Base-by-base conservation (phyloP, 2,888 invertebrate species). In the Perizoma flavofasciatum region DNA sequence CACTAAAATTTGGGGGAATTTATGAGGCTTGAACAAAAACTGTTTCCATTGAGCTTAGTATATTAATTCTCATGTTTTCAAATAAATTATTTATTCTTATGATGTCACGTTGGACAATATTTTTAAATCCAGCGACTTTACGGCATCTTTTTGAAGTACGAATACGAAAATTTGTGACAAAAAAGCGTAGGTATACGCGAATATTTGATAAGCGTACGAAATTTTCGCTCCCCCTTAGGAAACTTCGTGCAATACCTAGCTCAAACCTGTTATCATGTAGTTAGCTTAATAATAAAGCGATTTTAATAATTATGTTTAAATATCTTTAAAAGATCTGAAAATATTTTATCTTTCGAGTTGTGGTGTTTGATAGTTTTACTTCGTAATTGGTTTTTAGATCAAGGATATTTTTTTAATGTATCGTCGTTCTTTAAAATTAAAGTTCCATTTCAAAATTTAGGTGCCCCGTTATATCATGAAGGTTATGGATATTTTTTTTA, bases 221-320 rank as follows among this genome's bases (percentile, higher is more conserved):
- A 22, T 3, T 44, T 49, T 63, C 47, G 67, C 70, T 69, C 67
- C 69, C 72, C 63, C 66, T 49, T 56, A 55, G 8, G 59, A 61
- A 68, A 69, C 68, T 69, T 77, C 65, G 70, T 86, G 86, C 85
- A 86, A 86, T 86, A 83, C 59, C 60, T 80, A 84, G 87, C 86
- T 88, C 88, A 88, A 88, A 77, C 65, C 75, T 69, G 84, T 85
- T 85, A 85, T 82, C 83, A 85, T 79, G 70, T 86, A 86, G 82
- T 78, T 86, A 83, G 81, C 10, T 60, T 65, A 65, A 59, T 62
- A 64, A 65, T 67, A 22, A 22, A 22, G 62, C 65, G 65, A 64
- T 69, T 54, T 66, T 65, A 66, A 67, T 63, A 66, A 61, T 66
- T 63, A 72, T 37, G 7, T 65, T 57, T 59, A 72, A 71, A 61